Base-by-base conservation (phyloP, 92 coral and sea anemone genomes). In the Heliopora coerulea region DNA sequence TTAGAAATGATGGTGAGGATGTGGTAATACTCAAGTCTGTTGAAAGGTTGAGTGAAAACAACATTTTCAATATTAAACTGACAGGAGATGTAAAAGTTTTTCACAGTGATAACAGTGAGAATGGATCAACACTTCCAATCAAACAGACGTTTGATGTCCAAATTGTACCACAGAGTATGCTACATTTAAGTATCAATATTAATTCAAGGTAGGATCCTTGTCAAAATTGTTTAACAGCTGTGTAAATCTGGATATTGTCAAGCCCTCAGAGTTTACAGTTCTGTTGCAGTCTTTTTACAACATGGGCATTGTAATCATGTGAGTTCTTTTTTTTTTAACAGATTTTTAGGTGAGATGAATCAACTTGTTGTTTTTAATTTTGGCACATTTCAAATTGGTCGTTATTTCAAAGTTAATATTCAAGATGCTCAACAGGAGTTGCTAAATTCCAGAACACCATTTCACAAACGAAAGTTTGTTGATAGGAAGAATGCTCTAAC, bases 311-410 rank as follows among this genome's bases (percentile, higher is more conserved):
- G 2, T 15, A 24, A 3, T 56, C 21, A 21, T 29, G 17, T 54
- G 24, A 8, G 25, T 25, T 10, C 20, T 21, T 25, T 23, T 2
- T 25, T 54, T 35, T 29, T 3, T 52, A 29, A 41, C 65, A 93
- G 98, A 50, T 40, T 40, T 57, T 78, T 93, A 25, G 98, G 98
- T 20, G 80, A 91, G 66, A 83, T 87, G 39, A 90, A 74, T 59
- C 96, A 90, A 52, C 84, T 93, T 49, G 49, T 93, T 21, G 96
- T 90, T 27, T 83, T 93, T 34, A 72, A 65, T 28, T 93, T 93
- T 81, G 84, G 64, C n/a, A 83, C 88, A 33, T 88, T 88, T 83
- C 93, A 87, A 83, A 93, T 93, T 72, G 98, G 98, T 15, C 84
- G 96, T 63, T 67, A 83, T 63, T 24, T 93, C 8, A 54, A 83